Evolutionary conservation across 2,888 invertebrate genomes (phyloP), one percentile per base, ranked within the genome.

Genomic region (Deilephila elpenor): DNA sequence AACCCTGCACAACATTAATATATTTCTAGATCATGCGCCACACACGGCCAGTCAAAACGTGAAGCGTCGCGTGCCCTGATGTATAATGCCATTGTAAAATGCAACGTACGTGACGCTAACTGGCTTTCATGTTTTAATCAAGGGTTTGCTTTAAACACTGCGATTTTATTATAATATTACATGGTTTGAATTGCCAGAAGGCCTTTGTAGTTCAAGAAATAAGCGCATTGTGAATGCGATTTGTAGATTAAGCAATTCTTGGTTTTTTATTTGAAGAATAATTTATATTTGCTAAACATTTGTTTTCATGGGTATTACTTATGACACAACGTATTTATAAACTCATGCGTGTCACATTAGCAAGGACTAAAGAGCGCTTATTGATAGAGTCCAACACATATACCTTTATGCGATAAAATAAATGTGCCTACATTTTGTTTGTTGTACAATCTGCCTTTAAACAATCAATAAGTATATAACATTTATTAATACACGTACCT

Each of bases 31-130:
- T n/a, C 51, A 51, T 17, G 17, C 51, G n/a, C 11, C 51, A 51
- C 67, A 67, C 67, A 67, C 67, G 51, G 25, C 44, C 67, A 17
- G 14, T 25, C 25, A 14, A 19, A 67, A 67, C 67, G 44, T 51
- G 14, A 51, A 67, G 44, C 34, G n/a, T 67, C 67, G 67, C 67
- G 67, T 67, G 67, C 37, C 44, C 44, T 20, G 44, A 51, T 51
- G 37, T 67, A 51, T 67, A 51, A 67, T 67, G 44, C 44, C 44
- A 67, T 67, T 67, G 25, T 67, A 51, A 51, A 67, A 67, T 67
- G 67, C 67, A 67, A 25, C 67, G 44, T 44, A 51, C 44, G 51
- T 51, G 64, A 64, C 20, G 37, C 37, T 67, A 67, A 67, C 67
- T 19, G 51, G 67, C 67, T 17, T 44, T 20, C 51, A 67, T 25